Evolutionary conservation across 2,888 invertebrate genomes (phyloP), one percentile per base, ranked within the genome.

Genomic region (Agrochola litura): DNA sequence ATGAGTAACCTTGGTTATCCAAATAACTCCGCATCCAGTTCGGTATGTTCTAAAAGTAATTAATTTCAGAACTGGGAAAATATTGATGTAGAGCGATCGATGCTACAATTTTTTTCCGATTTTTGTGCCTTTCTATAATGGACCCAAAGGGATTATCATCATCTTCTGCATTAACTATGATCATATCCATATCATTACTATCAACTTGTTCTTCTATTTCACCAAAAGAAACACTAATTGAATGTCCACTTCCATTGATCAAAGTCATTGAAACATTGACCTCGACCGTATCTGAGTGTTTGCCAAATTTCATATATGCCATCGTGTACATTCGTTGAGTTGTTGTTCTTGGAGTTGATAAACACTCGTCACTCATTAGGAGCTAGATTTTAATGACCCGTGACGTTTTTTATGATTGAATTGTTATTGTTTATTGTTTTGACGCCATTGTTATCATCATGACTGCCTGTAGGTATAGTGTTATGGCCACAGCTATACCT

Each of bases 261-360:
- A 75, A 81, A 72, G 82, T 81, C 85, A 83, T 78, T 73, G 80
- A 89, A 80, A 63, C 84, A 75, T 78, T 81, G 69, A 82, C 88
- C 84, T 89, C 78, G 86, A 52, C 71, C 14, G 25, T 25, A 66
- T 75, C 68, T 79, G 86, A 83, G 22, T 12, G 68, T 46, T 67
- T 85, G 87, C 87, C 87, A 87, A 87, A 78, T 64, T 46, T 54
- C 41, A 46, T n/a, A 54, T 52, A 54, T 43, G 16, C 25, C 52
- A 76, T 22, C 30, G 30, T 22, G 9, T 65, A 56, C n/a, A 64
- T 63, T 49, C 19, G 52, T 70, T 0, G 58, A 54, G 58, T 63
- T 58, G 41, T 63, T 70, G 65, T 56, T 73, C 56, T 60, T 8
- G 1, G 56, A 41, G 52, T 85, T 82, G 65, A 76, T 63, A 75